A percentile compares a stretch with the other conserved stretches of the same genome.
These are phyloP conservation scores for Menidia menidia DNA, from an alignment of 2,797 vertebrate species.

Conservation along the genomic window DNA sequence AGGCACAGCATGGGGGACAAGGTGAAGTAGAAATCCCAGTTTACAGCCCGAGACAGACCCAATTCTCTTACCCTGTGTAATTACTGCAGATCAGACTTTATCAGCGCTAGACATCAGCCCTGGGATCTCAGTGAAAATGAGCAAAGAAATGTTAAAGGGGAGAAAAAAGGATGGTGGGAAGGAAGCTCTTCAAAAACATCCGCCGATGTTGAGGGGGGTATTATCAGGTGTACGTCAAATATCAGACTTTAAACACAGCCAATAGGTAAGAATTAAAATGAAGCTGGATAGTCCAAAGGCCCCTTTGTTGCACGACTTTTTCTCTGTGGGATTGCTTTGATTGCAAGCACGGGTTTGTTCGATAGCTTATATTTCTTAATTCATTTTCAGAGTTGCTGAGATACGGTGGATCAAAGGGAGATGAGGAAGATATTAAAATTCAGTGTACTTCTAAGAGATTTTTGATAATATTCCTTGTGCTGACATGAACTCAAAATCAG, in stretches of 20 bases:
- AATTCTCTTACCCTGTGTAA: conserved; percentile 75
- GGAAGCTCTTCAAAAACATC: conserved; percentile 29
- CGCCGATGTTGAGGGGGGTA: conserved; percentile 60
- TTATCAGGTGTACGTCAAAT: conserved; percentile 67
- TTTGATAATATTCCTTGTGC: conserved; percentile 38
- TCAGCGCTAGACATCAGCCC: conserved; percentile 77
- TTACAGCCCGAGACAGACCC: conserved; percentile 69
- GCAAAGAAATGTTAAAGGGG: conserved; percentile 69
- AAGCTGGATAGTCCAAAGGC: conserved; percentile 41
- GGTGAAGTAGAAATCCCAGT: conserved; percentile 62
- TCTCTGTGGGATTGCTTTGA: conserved; percentile 57
- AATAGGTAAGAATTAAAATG: conserved; percentile 57
- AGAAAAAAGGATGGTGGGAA: conserved; percentile 43
- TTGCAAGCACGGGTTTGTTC: conserved; percentile 47
- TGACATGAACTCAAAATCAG: conserved; percentile 33
- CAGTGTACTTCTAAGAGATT: conserved; percentile 42
- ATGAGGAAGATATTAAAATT: conserved; percentile 52
- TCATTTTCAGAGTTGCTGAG: conserved; percentile 44
- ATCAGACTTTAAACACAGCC: conserved; percentile 57
- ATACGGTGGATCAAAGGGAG: conserved; percentile 59
- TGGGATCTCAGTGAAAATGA: conserved; percentile 66
- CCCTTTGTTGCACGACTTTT: conserved; percentile 53
- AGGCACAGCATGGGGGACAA: conserved; percentile 51
- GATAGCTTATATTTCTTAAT: conserved; percentile 30
- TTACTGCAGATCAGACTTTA: conserved; percentile 74